Evolutionary conservation across 2,888 invertebrate species (phyloP), one percentile per base, ranked within the genome.

Genomic region (Leptopilina myrica): DNA sequence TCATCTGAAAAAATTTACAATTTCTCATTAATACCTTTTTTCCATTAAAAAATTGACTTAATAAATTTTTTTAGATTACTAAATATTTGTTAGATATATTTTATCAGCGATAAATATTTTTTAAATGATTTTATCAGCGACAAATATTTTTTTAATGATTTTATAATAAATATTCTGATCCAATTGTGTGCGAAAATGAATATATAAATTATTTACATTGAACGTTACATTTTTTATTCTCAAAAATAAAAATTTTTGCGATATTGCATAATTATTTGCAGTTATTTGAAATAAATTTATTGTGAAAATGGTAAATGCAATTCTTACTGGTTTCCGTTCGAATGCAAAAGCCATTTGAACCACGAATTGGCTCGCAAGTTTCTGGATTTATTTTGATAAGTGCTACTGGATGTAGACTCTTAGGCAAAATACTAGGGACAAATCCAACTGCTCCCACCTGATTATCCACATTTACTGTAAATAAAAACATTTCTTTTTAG

Each of bases 331-430:
- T 87, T 78, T 89, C 87, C 9, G 89, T 87, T 80, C 91, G 82
- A 84, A 95, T 93, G 88, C 99, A 99, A 6, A 99, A 93, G 8
- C 99, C 99, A 84, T 94, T 93, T 0, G 95, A 93, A 85, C 97
- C 95, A 81, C 99, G 93, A 3, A 99, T 92, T 0, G 98, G 97
- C 87, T 98, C 98, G 0, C 98, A 97, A 0, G 96, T 97, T 26
- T 95, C 94, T 75, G 95, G 95, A 92, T 99, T 95, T 1, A 98
- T 97, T 89, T 95, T 96, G 85, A 99, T 97, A 82, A 99, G 95
- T 1, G 97, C 96, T 65, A 99, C 97, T 0, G 99, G 99, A 92
- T 99, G 98, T 65, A 98, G 93, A 65, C 91, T 92, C 64, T 93
- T 86, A 40, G 92, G 92, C 78, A 92, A 81, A 79, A 91, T 90